These are phyloP conservation scores for Dicentrarchus labrax DNA, from an alignment of 2,113 vertebrate genomes.

Conservation along the genomic window DNA sequence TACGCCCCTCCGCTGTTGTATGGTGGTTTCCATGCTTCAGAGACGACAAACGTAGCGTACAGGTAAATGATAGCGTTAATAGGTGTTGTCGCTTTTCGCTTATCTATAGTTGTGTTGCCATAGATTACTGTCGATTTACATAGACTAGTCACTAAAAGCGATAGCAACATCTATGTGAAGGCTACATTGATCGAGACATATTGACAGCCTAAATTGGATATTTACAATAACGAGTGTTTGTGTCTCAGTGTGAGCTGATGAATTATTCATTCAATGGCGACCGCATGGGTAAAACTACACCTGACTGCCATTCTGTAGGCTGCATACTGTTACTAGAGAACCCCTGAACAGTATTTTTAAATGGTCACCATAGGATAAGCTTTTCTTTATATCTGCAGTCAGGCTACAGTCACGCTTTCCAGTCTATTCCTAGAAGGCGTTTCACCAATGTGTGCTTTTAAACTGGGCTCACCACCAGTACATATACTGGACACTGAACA, in stretches of 20 bases:
- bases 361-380: background rate
- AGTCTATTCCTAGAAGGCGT: background rate
- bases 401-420: slow-evolving; percentile 30
- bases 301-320: slow-evolving; percentile 43
- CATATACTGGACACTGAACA: background rate
- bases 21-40: slow-evolving; percentile 79
- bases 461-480: background rate
- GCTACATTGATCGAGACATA: slow-evolving; percentile 35
- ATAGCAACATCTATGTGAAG: slow-evolving; percentile 37
- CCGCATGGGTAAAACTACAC: slow-evolving; percentile 54
- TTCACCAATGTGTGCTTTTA: background rate
- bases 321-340: slow-evolving; percentile 10
- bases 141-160: slow-evolving; percentile 15
- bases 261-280: slow-evolving; percentile 52
- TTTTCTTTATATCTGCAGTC: slow-evolving; percentile 35
- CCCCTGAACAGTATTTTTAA: slow-evolving; percentile 10
- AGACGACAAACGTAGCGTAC: slow-evolving; percentile 71
- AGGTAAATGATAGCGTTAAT: slow-evolving; percentile 77
- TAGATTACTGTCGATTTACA: slow-evolving; percentile 7
- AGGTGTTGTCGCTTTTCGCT: background rate
- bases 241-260: slow-evolving; percentile 19
- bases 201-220: slow-evolving; percentile 32
- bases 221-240: slow-evolving; percentile 24
- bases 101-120: background rate
- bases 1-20: slow-evolving; percentile 53